Base-by-base conservation (phyloP, 2,113 vertebrate species). In the Solea senegalensis region DNA sequence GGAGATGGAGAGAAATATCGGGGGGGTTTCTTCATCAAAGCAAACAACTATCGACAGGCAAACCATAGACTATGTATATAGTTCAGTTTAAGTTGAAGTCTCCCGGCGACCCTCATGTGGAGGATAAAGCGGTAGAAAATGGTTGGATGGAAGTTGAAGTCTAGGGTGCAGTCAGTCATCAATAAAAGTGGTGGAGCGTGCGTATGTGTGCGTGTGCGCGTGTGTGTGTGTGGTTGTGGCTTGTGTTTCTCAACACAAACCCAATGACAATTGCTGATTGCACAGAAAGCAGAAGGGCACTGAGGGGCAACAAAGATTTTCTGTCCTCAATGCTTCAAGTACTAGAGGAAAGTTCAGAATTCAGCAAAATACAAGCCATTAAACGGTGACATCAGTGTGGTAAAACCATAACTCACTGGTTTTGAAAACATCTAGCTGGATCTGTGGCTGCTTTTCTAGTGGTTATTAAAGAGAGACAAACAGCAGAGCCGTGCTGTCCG, bases 301-400 rank as follows among this genome's bases (percentile, higher is more conserved):
- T 11, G 56, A 75, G 65, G 60, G 84, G 54, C 40, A 76, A 70
- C 8, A 9, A 81, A 55, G 62, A 75, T 1, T 10, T 62, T 70
- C 72, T 61, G 69, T 79, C 69, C 66, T 69, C 0, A 70, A 81
- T 70, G 61, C 81, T 78, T 84, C 69, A 69, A 70, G 71, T 8
- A 59, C 46, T 13, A 59, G 72, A 69, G 73, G 69, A 81, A 90
- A 90, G 71, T 78, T 77, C 41, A 65, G 64, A 79, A 80, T 83
- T 88, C 80, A 87, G 84, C 81, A 68, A 78, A 86, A 83, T 48
- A 27, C 14, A 13, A 54, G 82, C 57, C 79, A 85, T 91, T 90
- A 90, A 87, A 84, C 45, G 1, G 73, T 90, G 90, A 90, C 88
- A 91, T 90, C 86, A 91, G 84, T 84, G 81, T 72, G 85, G 88